Conservation (phyloP, 2,113 vertebrate species). For the Glaucomys volans region DNA sequence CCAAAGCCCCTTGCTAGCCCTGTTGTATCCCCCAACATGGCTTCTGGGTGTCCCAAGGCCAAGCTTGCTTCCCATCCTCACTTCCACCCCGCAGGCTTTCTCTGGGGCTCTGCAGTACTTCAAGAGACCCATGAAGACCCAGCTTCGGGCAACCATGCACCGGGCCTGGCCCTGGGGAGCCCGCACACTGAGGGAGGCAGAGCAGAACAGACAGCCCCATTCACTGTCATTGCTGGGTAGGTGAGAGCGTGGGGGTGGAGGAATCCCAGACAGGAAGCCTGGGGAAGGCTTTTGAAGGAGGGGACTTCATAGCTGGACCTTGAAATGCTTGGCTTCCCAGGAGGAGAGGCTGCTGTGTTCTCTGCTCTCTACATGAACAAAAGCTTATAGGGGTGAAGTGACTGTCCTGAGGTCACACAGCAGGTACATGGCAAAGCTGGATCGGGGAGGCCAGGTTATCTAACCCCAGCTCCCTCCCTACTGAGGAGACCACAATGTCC, state of each 20-base stretch:
- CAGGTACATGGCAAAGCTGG: background rate
- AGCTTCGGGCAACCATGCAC: background rate
- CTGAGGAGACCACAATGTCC: background rate
- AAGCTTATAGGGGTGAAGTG: background rate
- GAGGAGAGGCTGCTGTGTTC: background rate
- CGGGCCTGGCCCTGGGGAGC: fast-evolving
- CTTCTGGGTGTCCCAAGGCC: background rate
- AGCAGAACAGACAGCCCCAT: too few species aligned
- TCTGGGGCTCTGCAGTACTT: background rate
- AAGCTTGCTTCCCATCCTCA: background rate
- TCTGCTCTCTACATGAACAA: background rate
- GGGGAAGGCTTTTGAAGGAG: background rate
- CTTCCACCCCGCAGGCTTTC: background rate
- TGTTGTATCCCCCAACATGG: background rate
- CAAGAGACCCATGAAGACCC: background rate
- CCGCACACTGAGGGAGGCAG: background rate
- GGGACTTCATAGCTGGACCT: background rate
- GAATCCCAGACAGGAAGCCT: background rate
- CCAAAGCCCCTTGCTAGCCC: background rate
- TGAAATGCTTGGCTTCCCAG: background rate
- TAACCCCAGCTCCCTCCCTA: background rate
- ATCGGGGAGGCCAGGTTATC: background rate
- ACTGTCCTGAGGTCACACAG: background rate
- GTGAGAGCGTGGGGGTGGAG: background rate
- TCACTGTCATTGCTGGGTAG: background rate